Evolutionary conservation across 2,113 vertebrate genomes (phyloP).

Genomic region (Colaptes auratus): DNA sequence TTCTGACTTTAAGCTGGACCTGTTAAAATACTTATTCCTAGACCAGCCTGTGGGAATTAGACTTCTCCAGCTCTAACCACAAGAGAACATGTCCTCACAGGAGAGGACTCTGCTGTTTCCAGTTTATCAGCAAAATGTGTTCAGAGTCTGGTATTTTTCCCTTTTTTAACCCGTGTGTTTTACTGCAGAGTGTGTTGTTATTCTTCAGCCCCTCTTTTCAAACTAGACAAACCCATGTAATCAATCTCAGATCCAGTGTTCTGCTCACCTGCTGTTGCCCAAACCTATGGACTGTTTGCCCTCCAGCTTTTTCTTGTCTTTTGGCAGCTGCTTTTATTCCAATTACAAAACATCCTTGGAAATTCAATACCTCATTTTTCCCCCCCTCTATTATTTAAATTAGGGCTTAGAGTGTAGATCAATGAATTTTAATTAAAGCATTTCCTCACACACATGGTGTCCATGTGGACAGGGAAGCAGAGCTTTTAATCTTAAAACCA

Average conservation of each 20-base stretch:
- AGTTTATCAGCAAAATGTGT: not conserved
- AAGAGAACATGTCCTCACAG: not conserved
- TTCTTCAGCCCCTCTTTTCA: not conserved
- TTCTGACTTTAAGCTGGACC: not conserved
- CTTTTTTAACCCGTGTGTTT: not conserved
- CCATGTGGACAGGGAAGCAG: slow-evolving; percentile 52
- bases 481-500: not conserved
- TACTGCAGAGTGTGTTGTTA: not conserved
- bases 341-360: slow-evolving; percentile 52
- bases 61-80: not conserved
- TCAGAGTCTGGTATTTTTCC: not conserved
- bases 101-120: not conserved
- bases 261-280: slow-evolving; percentile 45
- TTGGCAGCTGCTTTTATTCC: slow-evolving; percentile 43
- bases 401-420: slow-evolving; percentile 23
- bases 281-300: slow-evolving; percentile 16
- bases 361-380: slow-evolving; percentile 61
- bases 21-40: not conserved
- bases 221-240: slow-evolving; percentile 5
- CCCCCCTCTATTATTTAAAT: slow-evolving; percentile 52
- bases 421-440: slow-evolving; percentile 63
- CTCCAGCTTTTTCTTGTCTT: not conserved
- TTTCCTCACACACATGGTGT: slow-evolving; percentile 52
- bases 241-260: slow-evolving; percentile 16
- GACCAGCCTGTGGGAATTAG: not conserved